Conservation (phyloP, 2,888 invertebrate species). For the Tenthredo notha region DNA sequence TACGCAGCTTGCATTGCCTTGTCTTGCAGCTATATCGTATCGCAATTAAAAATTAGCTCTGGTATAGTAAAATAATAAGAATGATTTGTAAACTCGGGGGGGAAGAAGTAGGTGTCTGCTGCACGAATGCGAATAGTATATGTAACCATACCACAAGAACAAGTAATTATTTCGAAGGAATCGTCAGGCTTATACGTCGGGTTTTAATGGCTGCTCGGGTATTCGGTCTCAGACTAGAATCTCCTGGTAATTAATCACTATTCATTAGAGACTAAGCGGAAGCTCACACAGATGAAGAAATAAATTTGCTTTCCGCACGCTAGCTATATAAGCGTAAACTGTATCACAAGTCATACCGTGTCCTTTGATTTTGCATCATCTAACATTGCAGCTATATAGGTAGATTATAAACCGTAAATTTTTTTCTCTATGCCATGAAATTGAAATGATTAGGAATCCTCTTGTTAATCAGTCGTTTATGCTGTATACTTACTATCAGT, state of each 20-base stretch:
- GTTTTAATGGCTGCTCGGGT: constrained; percentile 67
- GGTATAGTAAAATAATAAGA: constrained; percentile 56
- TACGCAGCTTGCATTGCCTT: constrained; percentile 6
- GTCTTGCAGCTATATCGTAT: constrained; percentile 9
- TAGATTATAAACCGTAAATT: background rate
- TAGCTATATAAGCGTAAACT: constrained; percentile 22
- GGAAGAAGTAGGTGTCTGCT: constrained; percentile 11
- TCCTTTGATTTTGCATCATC: background rate
- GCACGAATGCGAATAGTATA: constrained; percentile 38
- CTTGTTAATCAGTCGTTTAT: background rate
- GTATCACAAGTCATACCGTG: background rate
- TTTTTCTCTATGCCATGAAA: constrained; percentile 28
- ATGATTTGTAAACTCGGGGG: constrained; percentile 59
- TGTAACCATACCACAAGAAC: constrained; percentile 54
- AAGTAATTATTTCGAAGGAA: constrained; percentile 71
- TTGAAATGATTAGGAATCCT: background rate
- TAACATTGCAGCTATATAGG: too few species aligned
- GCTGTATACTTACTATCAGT: background rate
- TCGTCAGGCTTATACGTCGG: constrained; percentile 65
- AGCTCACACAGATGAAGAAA: constrained; percentile 63
- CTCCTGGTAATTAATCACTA: constrained; percentile 68
- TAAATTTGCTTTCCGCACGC: constrained; percentile 66
- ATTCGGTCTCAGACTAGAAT: constrained; percentile 67
- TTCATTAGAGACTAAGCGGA: constrained; percentile 69
- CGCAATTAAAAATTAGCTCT: constrained; percentile 68